Evolutionary conservation across 1,140 invertebrate genomes (phyloP).

Genomic region (Zaprionus ornatus): DNA sequence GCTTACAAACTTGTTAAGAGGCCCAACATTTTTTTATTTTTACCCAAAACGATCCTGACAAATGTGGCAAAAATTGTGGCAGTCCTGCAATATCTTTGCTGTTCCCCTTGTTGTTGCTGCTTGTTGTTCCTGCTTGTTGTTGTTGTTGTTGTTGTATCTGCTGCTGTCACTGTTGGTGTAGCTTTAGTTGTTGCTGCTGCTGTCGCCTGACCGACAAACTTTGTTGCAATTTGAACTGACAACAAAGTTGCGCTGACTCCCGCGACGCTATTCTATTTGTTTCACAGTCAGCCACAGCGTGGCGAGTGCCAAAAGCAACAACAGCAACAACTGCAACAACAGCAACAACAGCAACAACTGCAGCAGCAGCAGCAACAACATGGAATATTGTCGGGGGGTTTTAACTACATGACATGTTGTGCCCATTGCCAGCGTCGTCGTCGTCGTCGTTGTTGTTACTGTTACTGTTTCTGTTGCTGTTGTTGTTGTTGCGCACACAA

Average conservation of each 20-base stretch:
- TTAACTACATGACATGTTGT: constrained; percentile 17
- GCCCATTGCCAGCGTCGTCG: not conserved
- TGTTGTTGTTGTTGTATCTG: not conserved
- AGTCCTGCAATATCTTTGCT: constrained; percentile 26
- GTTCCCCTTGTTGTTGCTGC: not conserved
- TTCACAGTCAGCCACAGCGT: constrained; percentile 4
- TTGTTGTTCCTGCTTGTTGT: constrained; percentile 13
- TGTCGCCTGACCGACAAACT: constrained; percentile 6
- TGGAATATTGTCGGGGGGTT: constrained; percentile 9
- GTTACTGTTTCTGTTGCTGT: constrained; percentile 1
- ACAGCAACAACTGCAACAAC: not conserved
- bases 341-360: constrained; percentile 6
- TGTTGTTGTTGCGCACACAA: constrained; percentile 2
- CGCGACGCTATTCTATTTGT: constrained; percentile 25
- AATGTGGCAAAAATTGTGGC: constrained; percentile 40
- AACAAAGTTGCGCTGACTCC: constrained; percentile 31
- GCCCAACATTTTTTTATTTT: constrained; percentile 9
- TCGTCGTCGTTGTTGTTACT: not conserved
- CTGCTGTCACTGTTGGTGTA: not conserved
- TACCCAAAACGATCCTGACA: constrained; percentile 20
- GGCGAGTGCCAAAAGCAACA: constrained; percentile 1
- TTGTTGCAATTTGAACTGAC: constrained; percentile 33
- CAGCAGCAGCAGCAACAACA: not conserved
- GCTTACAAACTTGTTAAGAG: constrained; percentile 11
- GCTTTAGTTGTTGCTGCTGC: not conserved